phyloP scores from a whole-genome alignment of 2,797 vertebrate species.

The Anguilla obscura region DNA sequence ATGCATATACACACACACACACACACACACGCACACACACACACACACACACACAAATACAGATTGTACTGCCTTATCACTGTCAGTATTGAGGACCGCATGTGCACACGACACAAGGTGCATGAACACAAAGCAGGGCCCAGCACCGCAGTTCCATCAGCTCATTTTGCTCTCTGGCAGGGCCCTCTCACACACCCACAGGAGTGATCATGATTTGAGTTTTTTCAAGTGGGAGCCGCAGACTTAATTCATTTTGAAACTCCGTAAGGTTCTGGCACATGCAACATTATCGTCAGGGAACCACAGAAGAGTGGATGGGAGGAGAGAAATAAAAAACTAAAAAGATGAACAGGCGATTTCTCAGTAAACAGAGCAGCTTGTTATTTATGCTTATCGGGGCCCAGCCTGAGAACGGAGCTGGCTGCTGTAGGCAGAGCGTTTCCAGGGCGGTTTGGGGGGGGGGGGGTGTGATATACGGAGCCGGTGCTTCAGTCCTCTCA shows the following conservation, averaged over 20 bases:
- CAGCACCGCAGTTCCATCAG: conserved; percentile 23
- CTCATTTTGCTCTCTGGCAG: conserved; percentile 36
- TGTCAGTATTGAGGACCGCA: not conserved
- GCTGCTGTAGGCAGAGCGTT: conserved; percentile 71
- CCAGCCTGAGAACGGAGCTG: conserved; percentile 53
- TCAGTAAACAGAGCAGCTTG: conserved; percentile 57
- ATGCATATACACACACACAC: not conserved
- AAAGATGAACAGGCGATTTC: conserved; percentile 62
- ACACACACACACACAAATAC: not conserved
- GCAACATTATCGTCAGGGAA: conserved; percentile 42
- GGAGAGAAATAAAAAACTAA: conserved; percentile 35
- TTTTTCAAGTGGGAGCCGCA: conserved; percentile 52
- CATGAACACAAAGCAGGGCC: not conserved
- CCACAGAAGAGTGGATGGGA: not conserved
- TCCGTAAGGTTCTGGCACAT: conserved; percentile 45
- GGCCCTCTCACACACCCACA: conserved; percentile 39
- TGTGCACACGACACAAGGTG: not conserved
- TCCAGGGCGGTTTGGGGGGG: conserved; percentile 65
- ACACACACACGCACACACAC: not conserved
- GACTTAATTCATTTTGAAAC: conserved; percentile 50
- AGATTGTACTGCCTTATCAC: not conserved
- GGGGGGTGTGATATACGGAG: conserved; percentile 71
- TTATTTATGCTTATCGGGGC: conserved; percentile 72
- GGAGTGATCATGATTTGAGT: conserved; percentile 58
- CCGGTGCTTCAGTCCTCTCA: conserved; percentile 75